phyloP scores from a whole-genome alignment of 2,888 invertebrate species.

The Stenichneumon culpator region DNA sequence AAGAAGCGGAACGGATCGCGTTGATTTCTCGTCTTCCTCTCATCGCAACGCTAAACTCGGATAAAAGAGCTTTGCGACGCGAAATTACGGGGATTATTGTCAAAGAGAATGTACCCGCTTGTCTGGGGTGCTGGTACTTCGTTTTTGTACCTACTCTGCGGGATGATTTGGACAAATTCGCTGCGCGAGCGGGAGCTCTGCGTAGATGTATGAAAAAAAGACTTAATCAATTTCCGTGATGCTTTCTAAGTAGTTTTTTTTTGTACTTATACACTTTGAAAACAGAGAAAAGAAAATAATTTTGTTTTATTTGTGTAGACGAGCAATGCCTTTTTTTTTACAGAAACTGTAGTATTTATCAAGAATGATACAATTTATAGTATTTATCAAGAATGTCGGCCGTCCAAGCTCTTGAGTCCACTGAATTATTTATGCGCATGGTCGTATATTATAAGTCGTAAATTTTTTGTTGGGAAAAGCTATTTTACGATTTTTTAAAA shows the following conservation, averaged over 20 bases:
- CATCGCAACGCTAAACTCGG: slow-evolving; percentile 62
- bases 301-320: too few relatives aligned
- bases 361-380: too few relatives aligned
- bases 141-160: slow-evolving; percentile 6
- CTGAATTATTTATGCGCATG: not conserved
- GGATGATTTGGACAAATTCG: not conserved
- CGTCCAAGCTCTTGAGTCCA: too few relatives aligned
- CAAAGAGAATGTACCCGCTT: slow-evolving; percentile 64
- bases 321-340: too few relatives aligned
- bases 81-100: slow-evolving; percentile 65
- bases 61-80: slow-evolving; percentile 62
- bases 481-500: not conserved
- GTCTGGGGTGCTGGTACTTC: slow-evolving; percentile 32
- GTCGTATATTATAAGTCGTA: too few relatives aligned
- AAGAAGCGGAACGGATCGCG: slow-evolving; percentile 50
- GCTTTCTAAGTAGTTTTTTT: not conserved
- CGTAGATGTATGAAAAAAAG: not conserved
- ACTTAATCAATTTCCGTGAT: slow-evolving; percentile 8
- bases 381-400: too few relatives aligned
- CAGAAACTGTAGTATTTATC: too few relatives aligned
- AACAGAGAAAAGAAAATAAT: not conserved
- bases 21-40: slow-evolving; percentile 59
- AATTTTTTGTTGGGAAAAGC: too few relatives aligned
- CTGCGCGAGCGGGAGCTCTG: not conserved
- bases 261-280: not conserved